Percentiles rank a stretch among this genome's conserved stretches.
Conservation (phyloP, 2,113 vertebrate species). For the Burhinus oedicnemus region DNA sequence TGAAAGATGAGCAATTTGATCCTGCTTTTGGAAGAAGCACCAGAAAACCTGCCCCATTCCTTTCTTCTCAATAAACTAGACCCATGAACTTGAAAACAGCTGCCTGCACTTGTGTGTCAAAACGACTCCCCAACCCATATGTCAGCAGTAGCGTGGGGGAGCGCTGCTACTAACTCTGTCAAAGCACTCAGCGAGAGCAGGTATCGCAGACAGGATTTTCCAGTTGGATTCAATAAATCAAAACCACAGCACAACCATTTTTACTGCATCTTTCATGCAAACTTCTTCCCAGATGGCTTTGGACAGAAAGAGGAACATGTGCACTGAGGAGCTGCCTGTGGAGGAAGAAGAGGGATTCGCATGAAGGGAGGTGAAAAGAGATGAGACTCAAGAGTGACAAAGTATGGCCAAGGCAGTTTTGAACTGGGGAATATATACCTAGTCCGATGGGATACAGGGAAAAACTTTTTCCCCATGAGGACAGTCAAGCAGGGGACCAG, state of each 20-base stretch:
- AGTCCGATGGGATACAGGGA: background rate
- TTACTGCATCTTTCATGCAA: background rate
- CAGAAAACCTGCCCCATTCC: background rate
- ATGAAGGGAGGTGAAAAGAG: background rate
- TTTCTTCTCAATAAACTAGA: background rate
- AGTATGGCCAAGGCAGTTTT: background rate
- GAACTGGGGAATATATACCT: background rate
- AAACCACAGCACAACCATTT: background rate
- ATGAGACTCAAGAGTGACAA: background rate
- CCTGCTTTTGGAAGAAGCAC: background rate
- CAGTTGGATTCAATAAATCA: constrained; percentile 31
- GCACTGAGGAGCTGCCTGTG: background rate
- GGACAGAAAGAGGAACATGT: background rate
- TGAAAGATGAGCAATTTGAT: background rate
- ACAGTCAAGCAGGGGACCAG: background rate
- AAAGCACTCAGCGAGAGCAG: background rate
- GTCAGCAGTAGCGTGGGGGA: background rate
- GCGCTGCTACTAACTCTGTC: background rate
- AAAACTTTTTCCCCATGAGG: background rate
- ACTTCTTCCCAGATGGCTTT: constrained; percentile 6
- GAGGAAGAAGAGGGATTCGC: background rate
- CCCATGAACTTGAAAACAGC: background rate
- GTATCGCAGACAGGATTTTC: background rate
- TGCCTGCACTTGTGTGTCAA: background rate
- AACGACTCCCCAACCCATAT: rapidly evolving